Percentiles rank a stretch among this genome's conserved stretches.
These are phyloP conservation scores for Eulemur rufifrons DNA, from an alignment of 2,113 vertebrate genomes.

Conservation along the genomic window DNA sequence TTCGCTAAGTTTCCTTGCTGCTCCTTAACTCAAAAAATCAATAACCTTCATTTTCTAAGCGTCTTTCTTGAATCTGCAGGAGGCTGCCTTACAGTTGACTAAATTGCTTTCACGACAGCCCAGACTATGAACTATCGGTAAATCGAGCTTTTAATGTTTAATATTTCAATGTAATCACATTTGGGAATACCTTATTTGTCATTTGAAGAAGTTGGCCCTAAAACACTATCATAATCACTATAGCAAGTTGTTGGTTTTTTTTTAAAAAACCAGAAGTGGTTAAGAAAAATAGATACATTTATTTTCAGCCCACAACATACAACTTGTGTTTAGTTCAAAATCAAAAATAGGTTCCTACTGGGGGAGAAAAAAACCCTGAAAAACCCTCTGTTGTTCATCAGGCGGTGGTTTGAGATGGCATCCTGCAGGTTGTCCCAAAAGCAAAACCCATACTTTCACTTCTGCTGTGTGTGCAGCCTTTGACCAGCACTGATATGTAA, in stretches of 20 bases:
- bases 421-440: neutral
- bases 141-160: neutral
- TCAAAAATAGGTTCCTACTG: neutral
- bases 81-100: neutral
- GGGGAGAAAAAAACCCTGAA: too few relatives aligned
- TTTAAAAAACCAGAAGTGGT: neutral
- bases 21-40: neutral
- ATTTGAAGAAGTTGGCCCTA: conserved; percentile 17
- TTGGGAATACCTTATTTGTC: neutral
- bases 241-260: neutral
- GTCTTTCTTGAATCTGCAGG: neutral
- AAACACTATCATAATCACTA: neutral
- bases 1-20: neutral
- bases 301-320: neutral
- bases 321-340: neutral
- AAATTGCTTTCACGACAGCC: neutral
- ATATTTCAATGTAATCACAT: conserved; percentile 28
- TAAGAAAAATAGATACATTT: neutral
- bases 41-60: neutral
- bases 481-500: neutral
- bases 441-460: neutral
- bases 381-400: neutral
- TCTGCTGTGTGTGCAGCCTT: neutral
- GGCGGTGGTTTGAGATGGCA: neutral
- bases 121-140: neutral